Conservation (phyloP, 2,888 invertebrate genomes). For the Loripinus fragilis region DNA sequence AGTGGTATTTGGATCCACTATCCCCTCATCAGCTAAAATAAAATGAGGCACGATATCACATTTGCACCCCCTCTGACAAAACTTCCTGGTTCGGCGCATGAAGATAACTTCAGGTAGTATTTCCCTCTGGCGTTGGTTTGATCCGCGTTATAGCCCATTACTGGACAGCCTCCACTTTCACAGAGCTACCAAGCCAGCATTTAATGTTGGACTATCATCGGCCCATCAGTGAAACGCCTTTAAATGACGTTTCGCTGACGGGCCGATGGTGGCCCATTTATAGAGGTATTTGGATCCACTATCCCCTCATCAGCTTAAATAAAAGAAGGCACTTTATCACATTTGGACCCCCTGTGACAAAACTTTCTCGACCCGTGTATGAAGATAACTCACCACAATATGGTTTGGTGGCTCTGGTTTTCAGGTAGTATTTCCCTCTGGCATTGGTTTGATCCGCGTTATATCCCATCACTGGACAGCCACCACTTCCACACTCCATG, state of each 20-base stretch:
- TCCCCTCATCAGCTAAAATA: conserved; percentile 54
- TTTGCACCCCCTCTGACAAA: conserved; percentile 62
- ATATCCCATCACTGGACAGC: conserved; percentile 64
- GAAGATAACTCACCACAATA: conserved; percentile 54
- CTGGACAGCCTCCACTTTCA: conserved; percentile 51
- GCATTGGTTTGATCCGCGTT: conserved; percentile 52
- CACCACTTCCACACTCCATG: conserved; percentile 46
- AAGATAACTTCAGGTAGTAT: conserved; percentile 61
- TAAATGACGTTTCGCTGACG: conserved; percentile 53
- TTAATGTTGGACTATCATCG: too few species aligned
- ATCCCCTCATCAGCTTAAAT: conserved; percentile 58
- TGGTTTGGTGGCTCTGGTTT: conserved; percentile 51
- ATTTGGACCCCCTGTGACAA: conserved; percentile 62
- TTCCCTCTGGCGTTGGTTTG: conserved; percentile 56
- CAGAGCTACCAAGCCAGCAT: too few species aligned
- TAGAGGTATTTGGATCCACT: conserved; percentile 63
- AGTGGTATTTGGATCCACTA: conserved; percentile 64
- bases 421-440: conserved; percentile 65
- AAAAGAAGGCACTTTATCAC: not conserved
- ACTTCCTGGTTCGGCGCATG: conserved; percentile 48
- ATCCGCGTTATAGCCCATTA: conserved; percentile 63
- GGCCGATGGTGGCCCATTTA: conserved; percentile 63
- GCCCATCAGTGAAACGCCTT: too few species aligned
- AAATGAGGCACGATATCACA: not conserved
- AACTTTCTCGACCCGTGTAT: too few species aligned